Evolutionary conservation across 2,113 vertebrate genomes (phyloP), one percentile per base, ranked within the genome.

Genomic region (Sphyrna mokarran): DNA sequence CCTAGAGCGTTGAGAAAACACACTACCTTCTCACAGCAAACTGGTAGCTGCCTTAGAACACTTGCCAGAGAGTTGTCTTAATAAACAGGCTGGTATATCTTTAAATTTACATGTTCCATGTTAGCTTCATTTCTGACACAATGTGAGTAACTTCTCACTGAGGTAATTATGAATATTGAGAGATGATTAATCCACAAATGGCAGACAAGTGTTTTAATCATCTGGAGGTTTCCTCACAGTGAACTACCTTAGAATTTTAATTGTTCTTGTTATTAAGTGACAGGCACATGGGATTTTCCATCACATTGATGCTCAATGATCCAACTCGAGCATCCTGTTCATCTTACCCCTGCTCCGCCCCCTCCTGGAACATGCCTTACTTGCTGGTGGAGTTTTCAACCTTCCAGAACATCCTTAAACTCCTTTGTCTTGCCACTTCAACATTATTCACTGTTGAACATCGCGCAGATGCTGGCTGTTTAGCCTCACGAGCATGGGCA

Each of bases 161-260:
- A 66, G 4, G 61, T 93, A 93, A 93, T 93, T 91, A 91, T 63
- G 54, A 91, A 91, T 91, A 91, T 91, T 93, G 18, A 93, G 61
- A 66, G 61, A 66, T 66, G 61, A 93, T n/a, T 66, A 66, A 93
- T 66, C 18, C n/a, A 66, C 61, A 83, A 40, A 40, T n/a, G 37
- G 18, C 78, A n/a, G 58, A 58, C 29, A 91, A 90, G 33, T 80
- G 61, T 8, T 93, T 43, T 66, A 93, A 66, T 37, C n/a, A 93
- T 68, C 61, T 90, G 87, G 54, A 16, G 87, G 11, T 16, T 93
- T 93, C 63, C 61, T 40, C n/a, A 68, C 14, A n/a, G 33, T 37
- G 37, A 89, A 66, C 63, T 93, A 63, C 58, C 61, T 91, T 63
- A 91, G 29, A 54, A 63, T 66, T 66, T 93, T 93, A 90, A 66